Evolutionary conservation across 2,113 vertebrate species (phyloP).

Genomic region (Penelope pileata): DNA sequence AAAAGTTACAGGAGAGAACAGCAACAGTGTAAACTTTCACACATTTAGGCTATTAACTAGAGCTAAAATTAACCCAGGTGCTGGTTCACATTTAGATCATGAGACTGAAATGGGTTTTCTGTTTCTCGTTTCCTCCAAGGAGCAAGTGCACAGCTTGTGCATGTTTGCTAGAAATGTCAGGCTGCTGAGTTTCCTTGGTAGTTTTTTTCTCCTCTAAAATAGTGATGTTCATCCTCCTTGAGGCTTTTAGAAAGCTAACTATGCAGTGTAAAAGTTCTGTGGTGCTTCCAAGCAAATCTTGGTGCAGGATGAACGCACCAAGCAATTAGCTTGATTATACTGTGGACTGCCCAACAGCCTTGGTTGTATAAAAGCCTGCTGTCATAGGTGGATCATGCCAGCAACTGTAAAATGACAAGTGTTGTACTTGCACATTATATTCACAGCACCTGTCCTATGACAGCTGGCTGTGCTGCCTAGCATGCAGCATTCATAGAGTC

Average conservation of each 20-base stretch:
- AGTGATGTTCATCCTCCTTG: background rate
- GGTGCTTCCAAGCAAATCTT: background rate
- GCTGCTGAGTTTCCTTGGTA: background rate
- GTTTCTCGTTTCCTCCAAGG: background rate
- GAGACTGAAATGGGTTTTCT: background rate
- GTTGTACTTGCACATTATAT: background rate
- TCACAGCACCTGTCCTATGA: background rate
- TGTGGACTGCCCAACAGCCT: background rate
- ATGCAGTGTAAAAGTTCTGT: background rate
- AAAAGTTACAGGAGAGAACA: background rate
- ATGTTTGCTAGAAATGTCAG: background rate
- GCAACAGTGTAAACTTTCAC: conserved; percentile 34
- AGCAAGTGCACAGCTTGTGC: conserved; percentile 6
- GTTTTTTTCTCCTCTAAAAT: background rate
- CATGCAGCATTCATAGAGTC: too few relatives aligned
- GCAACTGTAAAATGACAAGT: background rate
- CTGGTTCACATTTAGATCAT: conserved; percentile 17
- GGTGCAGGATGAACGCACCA: background rate
- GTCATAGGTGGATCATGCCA: background rate
- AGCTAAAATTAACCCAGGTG: conserved; percentile 45
- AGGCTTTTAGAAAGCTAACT: background rate
- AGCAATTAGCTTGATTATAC: background rate
- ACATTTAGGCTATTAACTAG: conserved; percentile 19
- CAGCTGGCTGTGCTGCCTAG: background rate
- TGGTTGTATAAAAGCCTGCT: background rate